Percentiles rank a stretch among this genome's conserved stretches.
These are phyloP conservation scores for Anguilla anguilla DNA, from an alignment of 2,797 vertebrate species.

Conservation along the genomic window DNA sequence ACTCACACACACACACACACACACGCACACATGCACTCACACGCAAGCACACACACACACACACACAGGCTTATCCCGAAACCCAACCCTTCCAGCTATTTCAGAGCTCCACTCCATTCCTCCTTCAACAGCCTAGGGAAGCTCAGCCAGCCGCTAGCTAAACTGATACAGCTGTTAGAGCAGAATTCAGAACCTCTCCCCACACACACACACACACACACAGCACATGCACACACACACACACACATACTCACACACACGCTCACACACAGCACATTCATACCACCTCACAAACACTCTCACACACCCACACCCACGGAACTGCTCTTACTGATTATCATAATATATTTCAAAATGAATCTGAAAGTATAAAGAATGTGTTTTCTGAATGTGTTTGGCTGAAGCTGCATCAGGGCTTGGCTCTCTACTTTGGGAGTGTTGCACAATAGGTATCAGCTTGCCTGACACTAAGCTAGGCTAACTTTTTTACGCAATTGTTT, in stretches of 20 bases:
- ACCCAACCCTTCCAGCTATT: slow-evolving; percentile 74
- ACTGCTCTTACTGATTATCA: not conserved
- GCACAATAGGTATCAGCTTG: too few relatives aligned
- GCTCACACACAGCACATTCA: too few relatives aligned
- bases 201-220: not conserved
- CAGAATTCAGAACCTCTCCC: slow-evolving; percentile 35
- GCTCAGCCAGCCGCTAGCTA: not conserved
- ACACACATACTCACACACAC: too few relatives aligned
- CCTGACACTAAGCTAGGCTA: not conserved
- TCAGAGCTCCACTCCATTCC: slow-evolving; percentile 61
- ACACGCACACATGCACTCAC: too few relatives aligned
- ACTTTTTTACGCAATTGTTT: not conserved
- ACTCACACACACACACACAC: too few relatives aligned
- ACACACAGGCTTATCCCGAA: slow-evolving; percentile 69
- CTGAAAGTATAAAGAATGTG: not conserved
- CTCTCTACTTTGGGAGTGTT: not conserved
- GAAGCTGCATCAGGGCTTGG: not conserved
- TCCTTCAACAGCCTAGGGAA: not conserved
- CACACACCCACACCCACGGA: not conserved
- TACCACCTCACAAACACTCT: too few relatives aligned
- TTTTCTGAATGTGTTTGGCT: not conserved
- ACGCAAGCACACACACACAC: too few relatives aligned
- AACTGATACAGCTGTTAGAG: not conserved
- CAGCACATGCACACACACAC: too few relatives aligned
- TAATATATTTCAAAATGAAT: not conserved